These are phyloP conservation scores for Aphelocoma californica DNA, from an alignment of 2,797 vertebrate species.

Conservation along the genomic window DNA sequence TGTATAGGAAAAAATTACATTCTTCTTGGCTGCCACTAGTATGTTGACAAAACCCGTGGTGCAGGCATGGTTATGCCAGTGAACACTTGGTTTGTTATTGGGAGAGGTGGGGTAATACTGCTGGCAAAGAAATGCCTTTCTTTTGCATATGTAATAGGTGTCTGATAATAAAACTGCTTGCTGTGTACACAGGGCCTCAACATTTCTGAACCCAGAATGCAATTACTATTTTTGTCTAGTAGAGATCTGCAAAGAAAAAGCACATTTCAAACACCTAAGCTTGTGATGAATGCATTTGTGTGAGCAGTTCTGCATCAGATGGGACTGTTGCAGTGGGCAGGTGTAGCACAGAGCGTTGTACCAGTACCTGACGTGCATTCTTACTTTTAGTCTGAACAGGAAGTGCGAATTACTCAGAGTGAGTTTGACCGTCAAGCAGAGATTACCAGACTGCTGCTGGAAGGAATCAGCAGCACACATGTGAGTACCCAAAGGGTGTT, in stretches of 20 bases:
- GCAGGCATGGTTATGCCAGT: neutral
- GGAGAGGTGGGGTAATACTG: neutral
- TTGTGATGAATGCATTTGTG: neutral
- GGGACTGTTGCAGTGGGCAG: neutral
- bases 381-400: conserved; percentile 90
- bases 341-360: neutral
- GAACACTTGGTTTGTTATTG: neutral
- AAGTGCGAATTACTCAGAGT: conserved; percentile 94
- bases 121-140: neutral
- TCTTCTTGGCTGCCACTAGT: neutral
- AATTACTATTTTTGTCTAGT: neutral
- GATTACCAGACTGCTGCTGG: conserved; percentile 94
- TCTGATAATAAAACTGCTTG: neutral
- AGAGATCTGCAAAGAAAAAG: neutral
- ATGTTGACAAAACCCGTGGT: neutral
- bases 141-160: neutral
- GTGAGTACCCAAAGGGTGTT: conserved; percentile 74
- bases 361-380: neutral
- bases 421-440: conserved; percentile 98
- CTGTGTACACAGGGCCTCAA: neutral
- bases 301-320: neutral
- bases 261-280: neutral
- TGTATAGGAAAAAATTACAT: neutral
- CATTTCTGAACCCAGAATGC: neutral
- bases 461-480: conserved; percentile 96